These are phyloP conservation scores for Spizella passerina DNA, from an alignment of 2,797 vertebrate species.

Conservation along the genomic window DNA sequence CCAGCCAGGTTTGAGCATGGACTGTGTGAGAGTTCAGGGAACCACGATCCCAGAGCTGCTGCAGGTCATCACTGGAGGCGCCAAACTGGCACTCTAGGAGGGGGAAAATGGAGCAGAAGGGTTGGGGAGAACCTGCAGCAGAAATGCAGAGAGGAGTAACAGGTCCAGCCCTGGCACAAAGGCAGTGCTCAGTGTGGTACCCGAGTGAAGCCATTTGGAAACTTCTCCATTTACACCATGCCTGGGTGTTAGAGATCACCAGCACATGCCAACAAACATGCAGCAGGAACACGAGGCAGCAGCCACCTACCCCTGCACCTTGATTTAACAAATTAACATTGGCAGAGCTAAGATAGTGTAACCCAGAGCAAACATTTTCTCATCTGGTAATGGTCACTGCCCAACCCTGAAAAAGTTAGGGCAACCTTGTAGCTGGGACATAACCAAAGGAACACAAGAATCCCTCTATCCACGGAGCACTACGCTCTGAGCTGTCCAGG, in stretches of 20 bases:
- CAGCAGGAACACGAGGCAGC: neutral
- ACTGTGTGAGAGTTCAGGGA: neutral
- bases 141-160: neutral
- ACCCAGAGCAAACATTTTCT: neutral
- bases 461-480: neutral
- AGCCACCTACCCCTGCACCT: neutral
- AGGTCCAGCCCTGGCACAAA: neutral
- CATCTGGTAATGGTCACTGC: neutral
- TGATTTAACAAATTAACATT: neutral
- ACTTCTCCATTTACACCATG: rapidly evolving
- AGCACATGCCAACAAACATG: neutral
- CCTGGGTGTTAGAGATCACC: neutral
- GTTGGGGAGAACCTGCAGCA: neutral
- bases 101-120: neutral
- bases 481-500: neutral
- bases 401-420: neutral
- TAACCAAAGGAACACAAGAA: neutral
- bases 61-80: neutral
- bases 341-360: neutral
- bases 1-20: neutral
- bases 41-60: neutral
- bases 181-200: neutral
- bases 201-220: neutral
- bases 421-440: neutral
- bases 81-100: rapidly evolving